These are phyloP conservation scores for Mobula hypostoma DNA, from an alignment of 2,113 vertebrate species.

Conservation along the genomic window DNA sequence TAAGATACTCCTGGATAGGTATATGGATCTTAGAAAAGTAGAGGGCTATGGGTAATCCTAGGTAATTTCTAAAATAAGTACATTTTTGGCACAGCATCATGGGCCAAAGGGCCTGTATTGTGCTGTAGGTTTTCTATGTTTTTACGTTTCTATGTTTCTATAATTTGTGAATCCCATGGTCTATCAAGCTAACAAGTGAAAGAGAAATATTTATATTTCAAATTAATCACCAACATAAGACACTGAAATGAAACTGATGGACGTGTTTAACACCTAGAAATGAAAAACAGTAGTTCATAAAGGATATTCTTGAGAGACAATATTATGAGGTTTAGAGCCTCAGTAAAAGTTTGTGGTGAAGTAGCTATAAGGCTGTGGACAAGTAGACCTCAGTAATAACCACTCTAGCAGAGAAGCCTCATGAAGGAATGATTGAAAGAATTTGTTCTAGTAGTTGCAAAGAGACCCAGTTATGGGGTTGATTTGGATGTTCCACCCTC, in stretches of 20 bases:
- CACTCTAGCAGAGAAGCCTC: neutral
- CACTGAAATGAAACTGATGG: neutral
- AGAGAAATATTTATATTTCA: neutral
- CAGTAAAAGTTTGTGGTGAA: neutral
- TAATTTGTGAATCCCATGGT: neutral
- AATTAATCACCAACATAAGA: neutral
- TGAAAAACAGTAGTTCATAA: neutral
- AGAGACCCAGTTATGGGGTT: neutral
- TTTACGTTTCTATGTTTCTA: no score
- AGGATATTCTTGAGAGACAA: neutral
- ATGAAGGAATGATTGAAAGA: neutral
- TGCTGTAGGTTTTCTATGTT: no score
- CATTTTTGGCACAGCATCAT: no score
- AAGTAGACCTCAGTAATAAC: neutral
- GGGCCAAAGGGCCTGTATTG: no score
- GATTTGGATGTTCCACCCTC: neutral
- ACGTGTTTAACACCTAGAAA: neutral
- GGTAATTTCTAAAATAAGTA: no score
- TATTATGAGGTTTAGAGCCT: neutral
- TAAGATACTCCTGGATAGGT: no score
- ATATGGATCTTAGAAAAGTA: no score
- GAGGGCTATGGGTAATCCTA: no score
- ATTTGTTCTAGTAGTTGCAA: neutral
- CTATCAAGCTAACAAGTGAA: neutral
- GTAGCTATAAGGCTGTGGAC: neutral